These are phyloP conservation scores for Gastrophysa polygoni DNA, from an alignment of 2,888 invertebrate genomes.

Conservation along the genomic window DNA sequence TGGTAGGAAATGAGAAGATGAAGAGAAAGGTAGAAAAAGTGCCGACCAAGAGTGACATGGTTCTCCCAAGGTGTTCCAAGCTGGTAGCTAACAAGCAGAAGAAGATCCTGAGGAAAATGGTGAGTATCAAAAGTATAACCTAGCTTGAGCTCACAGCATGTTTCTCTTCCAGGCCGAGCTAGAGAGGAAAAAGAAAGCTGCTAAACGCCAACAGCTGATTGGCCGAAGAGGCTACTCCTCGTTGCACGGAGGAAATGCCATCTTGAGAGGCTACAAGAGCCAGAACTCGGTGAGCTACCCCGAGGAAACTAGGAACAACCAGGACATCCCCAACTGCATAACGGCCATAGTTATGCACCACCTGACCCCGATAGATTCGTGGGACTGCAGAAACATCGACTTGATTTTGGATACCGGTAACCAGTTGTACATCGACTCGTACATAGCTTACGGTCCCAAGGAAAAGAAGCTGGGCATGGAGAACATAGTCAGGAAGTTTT, in stretches of 20 bases:
- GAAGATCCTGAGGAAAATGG: slow-evolving; percentile 43
- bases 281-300: slow-evolving; percentile 55
- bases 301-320: slow-evolving; percentile 58
- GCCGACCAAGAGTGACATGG: slow-evolving; percentile 29
- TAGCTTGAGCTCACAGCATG: not conserved
- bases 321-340: slow-evolving; percentile 59
- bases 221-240: slow-evolving; percentile 51
- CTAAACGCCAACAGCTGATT: slow-evolving; percentile 53
- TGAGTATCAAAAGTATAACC: slow-evolving; percentile 22
- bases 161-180: slow-evolving; percentile 41
- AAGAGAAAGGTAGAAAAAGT: slow-evolving; percentile 33
- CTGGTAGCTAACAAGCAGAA: slow-evolving; percentile 38
- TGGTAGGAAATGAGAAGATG: slow-evolving; percentile 40
- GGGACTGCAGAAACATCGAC: slow-evolving; percentile 63
- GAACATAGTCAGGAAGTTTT: slow-evolving; percentile 62
- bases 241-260: slow-evolving; percentile 54
- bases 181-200: slow-evolving; percentile 45
- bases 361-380: slow-evolving; percentile 62
- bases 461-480: slow-evolving; percentile 54
- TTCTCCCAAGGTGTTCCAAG: slow-evolving; percentile 39
- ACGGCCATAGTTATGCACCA: slow-evolving; percentile 62
- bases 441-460: slow-evolving; percentile 61
- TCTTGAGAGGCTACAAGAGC: slow-evolving; percentile 58
- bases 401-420: slow-evolving; percentile 64
- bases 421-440: slow-evolving; percentile 67